phyloP scores from a whole-genome alignment of 2,797 vertebrate genomes.

The Myoxocephalus aenaeus region DNA sequence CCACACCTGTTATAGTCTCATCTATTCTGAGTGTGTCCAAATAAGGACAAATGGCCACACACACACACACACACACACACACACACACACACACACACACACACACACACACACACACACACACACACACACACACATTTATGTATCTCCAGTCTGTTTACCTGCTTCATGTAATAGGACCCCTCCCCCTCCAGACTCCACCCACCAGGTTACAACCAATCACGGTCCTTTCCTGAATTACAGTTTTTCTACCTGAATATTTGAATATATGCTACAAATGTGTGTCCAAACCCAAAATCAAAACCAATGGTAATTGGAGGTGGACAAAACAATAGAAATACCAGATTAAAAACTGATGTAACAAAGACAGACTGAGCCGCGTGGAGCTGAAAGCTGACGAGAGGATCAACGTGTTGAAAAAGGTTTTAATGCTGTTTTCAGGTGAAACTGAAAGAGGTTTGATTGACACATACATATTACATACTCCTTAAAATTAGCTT shows the following conservation, averaged over 20 bases:
- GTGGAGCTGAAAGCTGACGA: too few species aligned
- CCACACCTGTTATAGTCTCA: conserved; percentile 51
- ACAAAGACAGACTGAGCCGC: not conserved
- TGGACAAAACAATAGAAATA: conserved; percentile 10
- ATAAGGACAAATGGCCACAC: conserved; percentile 43
- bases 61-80: conserved; percentile 3
- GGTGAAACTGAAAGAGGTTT: too few species aligned
- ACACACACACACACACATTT: conserved; percentile 2
- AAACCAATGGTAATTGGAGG: not conserved
- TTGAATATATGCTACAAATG: not conserved
- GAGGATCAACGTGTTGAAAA: not conserved
- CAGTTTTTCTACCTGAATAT: conserved; percentile 4
- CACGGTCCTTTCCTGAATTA: not conserved
- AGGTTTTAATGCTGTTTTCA: not conserved
- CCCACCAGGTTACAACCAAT: conserved; percentile 20
- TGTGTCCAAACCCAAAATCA: not conserved
- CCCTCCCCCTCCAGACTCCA: not conserved
- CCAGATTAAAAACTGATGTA: not conserved
- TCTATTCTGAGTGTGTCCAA: conserved; percentile 62
- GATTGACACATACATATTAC: not conserved
- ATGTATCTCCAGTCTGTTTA: not conserved
- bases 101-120: not conserved
- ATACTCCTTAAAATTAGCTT: not conserved
- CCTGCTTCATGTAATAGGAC: not conserved
- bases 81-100: conserved; percentile 6